Evolutionary conservation across 2,113 vertebrate genomes (phyloP), one percentile per base, ranked within the genome.

Genomic region (Gymnocephalus cernua): DNA sequence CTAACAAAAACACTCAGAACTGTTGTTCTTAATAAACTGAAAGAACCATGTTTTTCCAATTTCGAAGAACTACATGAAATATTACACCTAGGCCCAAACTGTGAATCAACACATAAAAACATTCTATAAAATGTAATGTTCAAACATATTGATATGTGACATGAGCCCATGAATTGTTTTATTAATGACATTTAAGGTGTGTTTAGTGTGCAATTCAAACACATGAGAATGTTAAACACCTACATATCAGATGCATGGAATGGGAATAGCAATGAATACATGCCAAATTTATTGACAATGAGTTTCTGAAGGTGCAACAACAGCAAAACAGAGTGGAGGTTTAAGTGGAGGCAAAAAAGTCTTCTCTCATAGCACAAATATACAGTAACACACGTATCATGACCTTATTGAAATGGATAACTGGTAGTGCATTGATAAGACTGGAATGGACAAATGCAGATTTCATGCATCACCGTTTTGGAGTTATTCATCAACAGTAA

Each of bases 1-100:
- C 84, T 79, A 79, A 85, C 25, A 73, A 86, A 92, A 93, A 93
- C 80, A 90, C 87, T 94, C 88, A 82, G 89, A 93, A 90, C 84
- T 71, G 72, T 79, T 86, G 29, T 81, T 90, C 70, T 57, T 65
- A 67, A n/a, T 63, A 16, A 71, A 76, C 48, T 32, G 23, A 93
- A 91, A 83, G 87, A 89, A 75, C 86, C 12, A 8, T 79, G 44
- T 50, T 64, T 82, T 81, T 84, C 1, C 53, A 25, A 72, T 67
- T 57, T 63, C 62, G 81, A 92, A 92, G 85, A 91, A 90, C 89
- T 93, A 88, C 84, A 95, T 92, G 56, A 90, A 92, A 83, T 58
- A 35, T 84, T 77, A 75, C 59, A 81, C 48, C 67, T 63, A 54
- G 47, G 85, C 82, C 74, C 67, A 79, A 86, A 85, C 35, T 72